Base-by-base conservation (phyloP, 2,888 invertebrate genomes). In the Malthinus flaveolus region DNA sequence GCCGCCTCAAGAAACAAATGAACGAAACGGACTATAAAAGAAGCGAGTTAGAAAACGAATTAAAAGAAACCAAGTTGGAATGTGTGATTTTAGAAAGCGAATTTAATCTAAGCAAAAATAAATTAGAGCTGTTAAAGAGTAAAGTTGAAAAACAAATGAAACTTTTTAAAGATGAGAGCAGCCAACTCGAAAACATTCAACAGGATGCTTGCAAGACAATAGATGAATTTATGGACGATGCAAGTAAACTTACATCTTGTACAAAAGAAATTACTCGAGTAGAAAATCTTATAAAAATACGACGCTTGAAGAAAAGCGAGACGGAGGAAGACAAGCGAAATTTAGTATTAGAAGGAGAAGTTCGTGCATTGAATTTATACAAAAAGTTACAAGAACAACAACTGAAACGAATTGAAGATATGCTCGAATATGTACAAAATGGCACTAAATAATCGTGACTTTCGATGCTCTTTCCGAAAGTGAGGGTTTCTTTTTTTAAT, bases 301-400 rank as follows among this genome's bases (percentile, higher is more conserved):
- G 49, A 0, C 12, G 13, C 0, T 10, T n/a, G 3, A 23, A 5
- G 9, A 11, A 50, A 46, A 39, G 12, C 31, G 31, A 51, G 12
- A 7, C 34, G 15, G 11, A 1, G 8, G 1, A 46, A 35, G 13
- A 50, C 37, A 23, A 5, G 3, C 32, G 45, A 1, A 51, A 60
- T 23, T 52, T 60, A 32, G 56, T 64, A 58, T 15, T 66, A 32
- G 53, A 64, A 59, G 63, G 66, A 3, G 52, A 64, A 44, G 37
- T 67, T 5, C 59, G 63, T 49, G 66, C 58, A 6, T 44, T 63
- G 31, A 39, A 53, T 3, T 33, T 34, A 5, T 66, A 53, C 36
- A 52, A 61, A 49, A 51, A 57, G 44, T 65, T 61, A 56, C 68
- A 65, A 50, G 49, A 36, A 32, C 52, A 37, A 11, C 61, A 62